phyloP scores from a whole-genome alignment of 2,113 vertebrate species.

The Istiophorus platypterus region DNA sequence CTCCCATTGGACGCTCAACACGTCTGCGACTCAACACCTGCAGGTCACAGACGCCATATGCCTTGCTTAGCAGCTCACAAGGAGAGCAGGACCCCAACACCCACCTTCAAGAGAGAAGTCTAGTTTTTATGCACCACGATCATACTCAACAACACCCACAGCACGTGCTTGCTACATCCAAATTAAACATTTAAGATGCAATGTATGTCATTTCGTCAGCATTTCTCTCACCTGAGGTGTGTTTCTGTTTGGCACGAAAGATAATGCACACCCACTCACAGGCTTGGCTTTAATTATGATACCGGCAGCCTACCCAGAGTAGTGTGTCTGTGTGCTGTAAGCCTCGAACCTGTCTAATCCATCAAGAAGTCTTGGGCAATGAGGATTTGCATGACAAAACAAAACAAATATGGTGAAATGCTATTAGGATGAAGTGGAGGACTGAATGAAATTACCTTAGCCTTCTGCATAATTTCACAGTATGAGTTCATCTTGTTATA shows the following conservation, averaged over 20 bases:
- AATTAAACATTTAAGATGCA: slow-evolving; percentile 18
- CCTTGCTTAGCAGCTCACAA: slow-evolving; percentile 29
- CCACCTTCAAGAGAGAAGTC: not conserved
- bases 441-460: slow-evolving; percentile 32
- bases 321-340: not conserved
- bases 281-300: slow-evolving; percentile 9
- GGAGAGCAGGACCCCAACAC: slow-evolving; percentile 29
- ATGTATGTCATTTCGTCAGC: not conserved
- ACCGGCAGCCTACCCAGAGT: slow-evolving; percentile 10
- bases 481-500: slow-evolving; percentile 25
- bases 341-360: slow-evolving; percentile 36
- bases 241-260: not conserved
- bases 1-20: slow-evolving; percentile 29
- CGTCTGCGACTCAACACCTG: slow-evolving; percentile 53
- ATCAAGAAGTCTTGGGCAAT: slow-evolving; percentile 18
- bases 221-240: not conserved
- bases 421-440: slow-evolving; percentile 29
- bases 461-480: slow-evolving; percentile 53
- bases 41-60: slow-evolving; percentile 55
- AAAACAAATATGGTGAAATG: slow-evolving; percentile 53
- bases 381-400: slow-evolving; percentile 60
- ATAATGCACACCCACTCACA: not conserved
- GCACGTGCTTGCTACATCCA: not conserved
- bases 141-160: not conserved
- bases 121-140: slow-evolving; percentile 1